Percentiles rank a stretch among this genome's conserved stretches.
These are phyloP conservation scores for Alethe castanea DNA, from an alignment of 2,113 vertebrate species.

Conservation along the genomic window DNA sequence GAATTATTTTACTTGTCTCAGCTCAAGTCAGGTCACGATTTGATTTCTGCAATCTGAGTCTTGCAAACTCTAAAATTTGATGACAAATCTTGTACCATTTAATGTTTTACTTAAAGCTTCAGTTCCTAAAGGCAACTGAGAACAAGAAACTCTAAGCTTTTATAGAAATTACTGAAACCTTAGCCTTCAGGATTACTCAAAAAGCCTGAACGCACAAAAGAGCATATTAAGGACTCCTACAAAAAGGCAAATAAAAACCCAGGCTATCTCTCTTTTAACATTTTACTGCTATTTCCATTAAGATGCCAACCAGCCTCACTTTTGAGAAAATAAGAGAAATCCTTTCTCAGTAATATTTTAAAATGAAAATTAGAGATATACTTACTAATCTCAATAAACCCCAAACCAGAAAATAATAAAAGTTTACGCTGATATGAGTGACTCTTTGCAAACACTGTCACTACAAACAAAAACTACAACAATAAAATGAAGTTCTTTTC, in stretches of 20 bases:
- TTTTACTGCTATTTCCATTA: background rate
- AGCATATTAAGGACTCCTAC: background rate
- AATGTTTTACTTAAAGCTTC: conserved; percentile 12
- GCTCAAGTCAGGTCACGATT: background rate
- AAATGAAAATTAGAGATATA: background rate
- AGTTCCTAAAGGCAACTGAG: background rate
- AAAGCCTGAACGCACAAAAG: background rate
- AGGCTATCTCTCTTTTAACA: background rate
- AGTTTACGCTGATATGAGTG: background rate
- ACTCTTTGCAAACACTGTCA: background rate
- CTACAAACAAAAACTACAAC: background rate
- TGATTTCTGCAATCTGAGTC: background rate
- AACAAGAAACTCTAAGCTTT: conserved; percentile 17
- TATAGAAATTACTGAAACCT: conserved; percentile 23
- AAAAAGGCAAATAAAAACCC: background rate
- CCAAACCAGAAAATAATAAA: background rate
- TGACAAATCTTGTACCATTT: background rate
- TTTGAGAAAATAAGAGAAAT: background rate
- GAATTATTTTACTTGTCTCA: background rate
- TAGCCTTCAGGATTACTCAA: background rate
- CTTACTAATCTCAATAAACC: background rate
- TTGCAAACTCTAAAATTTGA: background rate
- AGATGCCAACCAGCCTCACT: background rate
- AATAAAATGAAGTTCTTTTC: background rate
- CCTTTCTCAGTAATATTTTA: background rate